phyloP scores from a whole-genome alignment of 2,888 invertebrate genomes.

The Litoditis marina region DNA sequence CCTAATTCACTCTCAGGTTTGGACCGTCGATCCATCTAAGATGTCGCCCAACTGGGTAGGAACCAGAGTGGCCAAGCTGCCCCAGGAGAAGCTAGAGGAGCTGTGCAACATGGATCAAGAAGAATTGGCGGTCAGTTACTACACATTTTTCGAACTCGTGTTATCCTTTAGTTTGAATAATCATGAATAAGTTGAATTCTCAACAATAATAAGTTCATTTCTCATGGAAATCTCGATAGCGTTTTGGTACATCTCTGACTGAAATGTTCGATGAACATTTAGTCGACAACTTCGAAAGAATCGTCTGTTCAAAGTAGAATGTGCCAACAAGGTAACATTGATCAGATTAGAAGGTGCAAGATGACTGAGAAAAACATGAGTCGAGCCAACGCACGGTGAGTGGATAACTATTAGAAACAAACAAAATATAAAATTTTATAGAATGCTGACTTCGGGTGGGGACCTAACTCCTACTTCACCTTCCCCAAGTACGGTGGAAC shows the following conservation, averaged over 20 bases:
- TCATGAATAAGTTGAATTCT: too few relatives aligned
- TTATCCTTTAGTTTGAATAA: too few relatives aligned
- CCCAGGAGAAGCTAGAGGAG: slow-evolving; percentile 58
- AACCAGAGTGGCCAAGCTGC: slow-evolving; percentile 58
- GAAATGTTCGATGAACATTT: too few relatives aligned
- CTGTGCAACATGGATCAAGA: slow-evolving; percentile 56
- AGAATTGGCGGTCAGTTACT: slow-evolving; percentile 42
- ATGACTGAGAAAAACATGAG: too few relatives aligned
- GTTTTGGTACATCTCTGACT: background rate
- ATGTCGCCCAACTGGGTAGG: slow-evolving; percentile 61
- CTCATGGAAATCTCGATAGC: background rate
- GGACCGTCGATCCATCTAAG: slow-evolving; percentile 59
- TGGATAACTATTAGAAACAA: too few relatives aligned
- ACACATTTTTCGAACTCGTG: too few relatives aligned
- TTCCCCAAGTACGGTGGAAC: slow-evolving; percentile 61
- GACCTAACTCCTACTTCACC: slow-evolving; percentile 58
- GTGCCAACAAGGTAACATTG: too few relatives aligned
- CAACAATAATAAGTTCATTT: background rate
- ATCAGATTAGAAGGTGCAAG: too few relatives aligned
- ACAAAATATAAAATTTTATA: slow-evolving; percentile 14
- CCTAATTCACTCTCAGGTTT: slow-evolving; percentile 46
- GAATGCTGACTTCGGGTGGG: slow-evolving; percentile 61
- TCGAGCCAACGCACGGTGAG: too few relatives aligned
- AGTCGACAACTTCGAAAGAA: too few relatives aligned
- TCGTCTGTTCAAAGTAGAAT: too few relatives aligned